Evolutionary conservation across 2,888 invertebrate genomes (phyloP).

Genomic region (Melanchra persicariae): DNA sequence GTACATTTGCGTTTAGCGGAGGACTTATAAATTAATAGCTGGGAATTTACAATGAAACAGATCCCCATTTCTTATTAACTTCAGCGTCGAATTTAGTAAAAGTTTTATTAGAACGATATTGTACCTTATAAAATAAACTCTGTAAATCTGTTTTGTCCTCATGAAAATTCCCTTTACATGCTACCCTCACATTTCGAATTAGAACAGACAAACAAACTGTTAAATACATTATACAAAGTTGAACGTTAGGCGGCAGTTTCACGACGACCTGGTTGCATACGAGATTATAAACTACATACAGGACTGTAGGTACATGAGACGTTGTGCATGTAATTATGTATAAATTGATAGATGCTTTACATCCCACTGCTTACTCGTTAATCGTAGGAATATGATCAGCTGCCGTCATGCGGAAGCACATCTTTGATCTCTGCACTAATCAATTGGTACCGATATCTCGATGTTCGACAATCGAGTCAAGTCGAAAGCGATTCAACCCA

Average conservation of each 20-base stretch:
- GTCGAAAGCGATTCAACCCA: constrained; percentile 81
- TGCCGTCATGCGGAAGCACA: constrained; percentile 84
- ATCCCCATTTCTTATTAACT: constrained; percentile 1
- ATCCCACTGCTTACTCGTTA: constrained; percentile 72
- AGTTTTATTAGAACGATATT: background rate
- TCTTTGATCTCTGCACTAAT: constrained; percentile 85
- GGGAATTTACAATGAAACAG: constrained; percentile 1
- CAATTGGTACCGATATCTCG: constrained; percentile 83
- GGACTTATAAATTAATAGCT: constrained; percentile 43
- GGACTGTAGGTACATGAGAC: constrained; percentile 2
- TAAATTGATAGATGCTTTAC: constrained; percentile 59
- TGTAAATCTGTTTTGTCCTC: constrained; percentile 20
- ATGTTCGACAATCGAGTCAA: constrained; percentile 77
- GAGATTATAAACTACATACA: constrained; percentile 46
- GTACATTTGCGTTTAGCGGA: constrained; percentile 42
- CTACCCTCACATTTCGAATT: constrained; percentile 31
- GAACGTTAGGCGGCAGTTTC: constrained; percentile 29
- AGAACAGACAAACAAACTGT: constrained; percentile 54
- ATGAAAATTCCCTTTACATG: constrained; percentile 33
- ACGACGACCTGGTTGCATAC: constrained; percentile 33
- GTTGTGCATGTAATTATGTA: constrained; percentile 16
- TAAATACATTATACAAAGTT: constrained; percentile 55
- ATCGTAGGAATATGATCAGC: constrained; percentile 75
- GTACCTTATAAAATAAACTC: constrained; percentile 20
- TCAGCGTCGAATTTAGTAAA: background rate